Percentiles rank a stretch among this genome's conserved stretches.
These are phyloP conservation scores for Microchirus variegatus DNA, from an alignment of 2,797 vertebrate genomes.

Conservation along the genomic window DNA sequence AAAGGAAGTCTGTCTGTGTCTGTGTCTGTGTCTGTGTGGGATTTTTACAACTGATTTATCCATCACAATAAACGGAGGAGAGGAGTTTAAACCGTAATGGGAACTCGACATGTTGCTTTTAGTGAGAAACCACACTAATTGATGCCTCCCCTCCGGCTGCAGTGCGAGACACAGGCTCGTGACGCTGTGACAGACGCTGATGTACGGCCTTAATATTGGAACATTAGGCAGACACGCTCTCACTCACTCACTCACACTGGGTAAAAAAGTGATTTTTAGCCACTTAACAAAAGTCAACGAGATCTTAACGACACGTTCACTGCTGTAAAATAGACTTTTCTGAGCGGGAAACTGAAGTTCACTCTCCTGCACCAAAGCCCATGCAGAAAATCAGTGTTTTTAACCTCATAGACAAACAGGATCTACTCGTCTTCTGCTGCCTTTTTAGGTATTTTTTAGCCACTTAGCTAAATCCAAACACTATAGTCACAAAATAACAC, in stretches of 20 bases:
- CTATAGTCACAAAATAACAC: too few relatives aligned
- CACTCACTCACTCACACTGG: neutral
- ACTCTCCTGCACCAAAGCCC: too few relatives aligned
- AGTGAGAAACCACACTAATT: constrained; percentile 35
- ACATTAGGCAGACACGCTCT: constrained; percentile 12
- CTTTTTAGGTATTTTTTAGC: too few relatives aligned
- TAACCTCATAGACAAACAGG: too few relatives aligned
- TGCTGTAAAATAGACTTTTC: too few relatives aligned
- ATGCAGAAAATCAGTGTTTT: too few relatives aligned
- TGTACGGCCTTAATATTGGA: constrained; percentile 23
- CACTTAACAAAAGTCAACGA: too few relatives aligned
- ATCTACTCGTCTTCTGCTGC: too few relatives aligned
- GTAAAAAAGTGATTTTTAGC: too few relatives aligned
- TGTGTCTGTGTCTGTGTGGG: constrained; percentile 4
- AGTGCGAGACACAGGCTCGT: neutral
- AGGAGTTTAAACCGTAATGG: constrained; percentile 41
- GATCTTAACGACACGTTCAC: too few relatives aligned
- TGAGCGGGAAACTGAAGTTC: too few relatives aligned
- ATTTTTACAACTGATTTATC: constrained; percentile 39
- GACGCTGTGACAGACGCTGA: neutral
- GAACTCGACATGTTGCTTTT: constrained; percentile 33
- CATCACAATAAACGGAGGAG: constrained; percentile 52
- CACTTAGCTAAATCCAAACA: too few relatives aligned
- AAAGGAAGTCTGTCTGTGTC: neutral
- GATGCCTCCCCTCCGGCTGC: constrained; percentile 26